Percentiles rank a stretch among this genome's conserved stretches.
These are phyloP conservation scores for Phylloscopus trochiloides DNA, from an alignment of 2,113 vertebrate species.

Conservation along the genomic window DNA sequence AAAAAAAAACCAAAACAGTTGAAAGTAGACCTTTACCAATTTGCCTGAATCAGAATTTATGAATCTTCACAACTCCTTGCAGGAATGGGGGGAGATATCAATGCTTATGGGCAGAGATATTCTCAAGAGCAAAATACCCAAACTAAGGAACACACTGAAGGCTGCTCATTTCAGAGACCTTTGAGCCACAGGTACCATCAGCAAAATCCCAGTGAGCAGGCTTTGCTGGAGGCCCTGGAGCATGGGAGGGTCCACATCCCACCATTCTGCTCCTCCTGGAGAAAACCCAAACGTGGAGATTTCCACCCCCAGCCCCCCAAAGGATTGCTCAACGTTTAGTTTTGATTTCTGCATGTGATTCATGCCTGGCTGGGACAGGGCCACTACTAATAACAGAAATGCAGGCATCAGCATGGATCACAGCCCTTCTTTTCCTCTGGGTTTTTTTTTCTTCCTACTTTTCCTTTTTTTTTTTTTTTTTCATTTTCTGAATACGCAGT, in stretches of 20 bases:
- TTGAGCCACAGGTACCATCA: not conserved
- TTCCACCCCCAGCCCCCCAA: not conserved
- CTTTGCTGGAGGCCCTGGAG: not conserved
- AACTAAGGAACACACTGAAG: not conserved
- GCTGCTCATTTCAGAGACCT: not conserved
- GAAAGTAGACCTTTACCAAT: not conserved
- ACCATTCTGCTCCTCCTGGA: not conserved
- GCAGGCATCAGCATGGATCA: constrained; percentile 42
- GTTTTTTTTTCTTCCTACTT: not conserved
- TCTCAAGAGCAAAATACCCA: not conserved
- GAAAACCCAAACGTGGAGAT: not conserved
- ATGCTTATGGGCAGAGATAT: not conserved
- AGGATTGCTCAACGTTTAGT: not conserved
- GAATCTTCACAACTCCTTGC: not conserved
- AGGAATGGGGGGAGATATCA: not conserved
- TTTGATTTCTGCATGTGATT: constrained; percentile 48
- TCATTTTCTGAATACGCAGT: not conserved
- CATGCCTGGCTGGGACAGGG: constrained; percentile 28
- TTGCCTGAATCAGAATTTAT: not conserved
- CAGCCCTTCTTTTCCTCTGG: not conserved
- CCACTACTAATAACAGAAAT: constrained; percentile 53
- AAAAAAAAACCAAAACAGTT: not conserved
- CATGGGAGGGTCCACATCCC: not conserved
- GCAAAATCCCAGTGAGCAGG: not conserved
- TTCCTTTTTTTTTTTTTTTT: not conserved